Base-by-base conservation (phyloP, 1,140 invertebrate species). In the Heliconius hermathena region DNA sequence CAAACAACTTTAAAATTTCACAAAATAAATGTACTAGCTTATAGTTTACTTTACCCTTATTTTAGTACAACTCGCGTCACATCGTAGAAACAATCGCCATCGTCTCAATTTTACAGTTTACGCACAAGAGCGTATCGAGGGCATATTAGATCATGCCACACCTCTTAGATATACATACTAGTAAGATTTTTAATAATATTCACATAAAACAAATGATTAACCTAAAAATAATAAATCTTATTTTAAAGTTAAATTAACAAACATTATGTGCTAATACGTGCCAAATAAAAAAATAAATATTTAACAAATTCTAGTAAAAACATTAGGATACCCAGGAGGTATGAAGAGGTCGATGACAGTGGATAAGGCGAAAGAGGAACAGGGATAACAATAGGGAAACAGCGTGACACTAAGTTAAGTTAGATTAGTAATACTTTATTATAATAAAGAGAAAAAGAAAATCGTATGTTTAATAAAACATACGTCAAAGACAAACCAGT, bases 91-190 rank as follows among this genome's bases (percentile, higher is more conserved):
- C 76, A 78, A 74, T 74, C 60, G 73, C 80, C 52, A 81, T 77
- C 76, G 80, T 81, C 66, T 81, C 57, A 70, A 80, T 80, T 80
- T 80, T 80, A 81, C 76, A 81, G 46, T 81, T 81, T 78, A 81
- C 75, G 80, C 80, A 81, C 80, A 81, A 81, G 60, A 78, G 80
- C 52, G 73, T 77, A 81, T 81, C 73, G 72, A 78, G 80, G 80
- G 73, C 80, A 57, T 75, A 78, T 81, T 81, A 78, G 80, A 81
- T 81, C 80, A 81, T 38, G 76, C 60, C 80, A 75, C 80, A 76
- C 80, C 76, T 78, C 77, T 52, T 70, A 78, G 70, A 78, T 38
- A 77, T 73, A 78, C 36, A 38, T 49, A 77, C 60, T 49, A 66
- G 11, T 16, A 66, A 66, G 26, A 66, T 66, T 66, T 66, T 26